These are phyloP conservation scores for Drosophila persimilis DNA, from an alignment of 1,140 invertebrate genomes.

Conservation along the genomic window DNA sequence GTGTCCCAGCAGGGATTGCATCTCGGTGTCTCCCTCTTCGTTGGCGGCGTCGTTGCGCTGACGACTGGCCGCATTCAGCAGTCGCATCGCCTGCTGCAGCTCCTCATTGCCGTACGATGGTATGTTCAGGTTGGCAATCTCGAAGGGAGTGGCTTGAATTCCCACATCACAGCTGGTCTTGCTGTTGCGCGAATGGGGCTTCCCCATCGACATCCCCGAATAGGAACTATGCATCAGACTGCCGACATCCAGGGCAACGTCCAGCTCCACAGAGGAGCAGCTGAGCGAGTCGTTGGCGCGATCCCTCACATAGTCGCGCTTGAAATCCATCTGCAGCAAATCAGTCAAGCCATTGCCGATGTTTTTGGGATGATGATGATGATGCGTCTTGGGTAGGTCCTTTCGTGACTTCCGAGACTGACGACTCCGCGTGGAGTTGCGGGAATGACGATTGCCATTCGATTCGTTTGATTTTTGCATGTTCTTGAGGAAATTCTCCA, in stretches of 20 bases:
- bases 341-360: constrained; percentile 1
- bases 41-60: constrained; percentile 53
- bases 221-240: constrained; percentile 83
- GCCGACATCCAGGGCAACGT: constrained; percentile 53
- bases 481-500: constrained; percentile 68
- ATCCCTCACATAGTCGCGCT: constrained; percentile 53
- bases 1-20: constrained; percentile 64
- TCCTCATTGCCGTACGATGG: constrained; percentile 71
- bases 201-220: constrained; percentile 83
- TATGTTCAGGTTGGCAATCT: constrained; percentile 85
- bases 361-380: constrained; percentile 19
- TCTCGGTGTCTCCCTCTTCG: constrained; percentile 61
- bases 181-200: constrained; percentile 84
- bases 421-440: constrained; percentile 65
- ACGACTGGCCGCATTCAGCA: constrained; percentile 71
- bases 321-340: constrained; percentile 46
- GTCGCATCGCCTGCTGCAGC: constrained; percentile 68
- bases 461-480: constrained; percentile 78
- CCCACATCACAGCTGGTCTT: constrained; percentile 84
- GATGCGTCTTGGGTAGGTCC: constrained; percentile 17
- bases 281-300: constrained; percentile 55
- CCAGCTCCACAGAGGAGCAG: constrained; percentile 64
- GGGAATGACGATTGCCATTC: constrained; percentile 66
- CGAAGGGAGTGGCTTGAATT: constrained; percentile 85
- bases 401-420: constrained; percentile 69